Conservation (phyloP, 2,888 invertebrate species). For the Yponomeuta evonymella region DNA sequence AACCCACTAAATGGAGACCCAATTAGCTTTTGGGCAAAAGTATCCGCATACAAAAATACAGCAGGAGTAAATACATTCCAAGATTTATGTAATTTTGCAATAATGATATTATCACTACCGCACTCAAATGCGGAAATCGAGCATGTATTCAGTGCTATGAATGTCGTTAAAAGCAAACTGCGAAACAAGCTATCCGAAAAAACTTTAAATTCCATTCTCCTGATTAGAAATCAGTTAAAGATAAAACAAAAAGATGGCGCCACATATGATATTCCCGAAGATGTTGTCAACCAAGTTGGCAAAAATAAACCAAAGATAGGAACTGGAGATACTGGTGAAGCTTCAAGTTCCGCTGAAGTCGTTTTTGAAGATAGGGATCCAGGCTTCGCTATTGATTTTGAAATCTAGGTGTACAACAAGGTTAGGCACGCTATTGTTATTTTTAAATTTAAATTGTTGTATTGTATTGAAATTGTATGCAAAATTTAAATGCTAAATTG, state of each 20-base stretch:
- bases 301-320: too few species aligned
- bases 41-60: slow-evolving; percentile 17
- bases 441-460: too few species aligned
- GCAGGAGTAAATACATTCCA: slow-evolving; percentile 16
- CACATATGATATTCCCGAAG: slow-evolving; percentile 10
- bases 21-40: slow-evolving; percentile 6
- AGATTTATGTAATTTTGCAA: slow-evolving; percentile 19
- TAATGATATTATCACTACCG: slow-evolving; percentile 18
- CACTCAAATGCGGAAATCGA: slow-evolving; percentile 24
- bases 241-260: not conserved
- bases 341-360: too few species aligned
- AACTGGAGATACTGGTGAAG: too few species aligned
- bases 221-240: slow-evolving; percentile 9
- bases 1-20: not conserved
- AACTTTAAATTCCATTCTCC: slow-evolving; percentile 12
- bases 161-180: slow-evolving; percentile 16
- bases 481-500: too few species aligned
- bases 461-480: slow-evolving; percentile 40
- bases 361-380: too few species aligned
- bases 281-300: slow-evolving; percentile 8
- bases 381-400: too few species aligned
- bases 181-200: slow-evolving; percentile 9
- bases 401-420: too few species aligned
- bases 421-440: too few species aligned
- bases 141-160: slow-evolving; percentile 20